Percentiles rank a stretch among this genome's conserved stretches.
Conservation (phyloP, 2,113 vertebrate species). For the Megalops atlanticus region DNA sequence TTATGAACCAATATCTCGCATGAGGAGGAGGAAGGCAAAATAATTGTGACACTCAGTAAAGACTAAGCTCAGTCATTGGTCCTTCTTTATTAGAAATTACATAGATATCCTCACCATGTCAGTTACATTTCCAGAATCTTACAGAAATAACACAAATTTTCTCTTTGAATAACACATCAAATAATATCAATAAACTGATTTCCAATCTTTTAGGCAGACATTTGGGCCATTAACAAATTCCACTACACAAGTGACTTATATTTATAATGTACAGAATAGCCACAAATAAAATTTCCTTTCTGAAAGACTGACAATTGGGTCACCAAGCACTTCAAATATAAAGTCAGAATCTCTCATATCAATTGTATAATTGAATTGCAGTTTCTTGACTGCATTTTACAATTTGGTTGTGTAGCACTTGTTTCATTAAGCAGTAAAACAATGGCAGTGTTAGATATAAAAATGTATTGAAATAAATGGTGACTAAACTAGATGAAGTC, state of each 20-base stretch:
- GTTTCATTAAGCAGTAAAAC: not conserved
- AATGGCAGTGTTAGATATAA: not conserved
- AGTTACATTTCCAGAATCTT: not conserved
- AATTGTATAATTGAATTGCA: constrained; percentile 1
- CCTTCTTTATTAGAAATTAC: not conserved
- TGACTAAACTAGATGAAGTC: not conserved
- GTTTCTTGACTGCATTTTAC: not conserved
- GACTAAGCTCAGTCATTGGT: too few species aligned
- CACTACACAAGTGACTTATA: not conserved
- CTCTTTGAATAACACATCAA: not conserved
- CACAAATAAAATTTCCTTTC: not conserved
- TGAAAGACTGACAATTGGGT: not conserved
- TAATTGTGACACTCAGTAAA: too few species aligned
- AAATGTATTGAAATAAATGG: not conserved
- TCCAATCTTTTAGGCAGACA: not conserved
- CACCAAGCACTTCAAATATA: not conserved
- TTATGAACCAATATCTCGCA: too few species aligned
- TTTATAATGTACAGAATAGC: not conserved
- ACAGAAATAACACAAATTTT: not conserved
- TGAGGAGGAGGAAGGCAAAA: too few species aligned
- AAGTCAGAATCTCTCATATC: not conserved
- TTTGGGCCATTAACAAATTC: constrained; percentile 1
- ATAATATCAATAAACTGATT: not conserved
- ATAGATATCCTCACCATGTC: not conserved
- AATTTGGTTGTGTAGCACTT: not conserved